Percentiles rank a stretch among this genome's conserved stretches.
phyloP scores from a whole-genome alignment of 2,113 vertebrate genomes.

The Cyrtonyx montezumae region DNA sequence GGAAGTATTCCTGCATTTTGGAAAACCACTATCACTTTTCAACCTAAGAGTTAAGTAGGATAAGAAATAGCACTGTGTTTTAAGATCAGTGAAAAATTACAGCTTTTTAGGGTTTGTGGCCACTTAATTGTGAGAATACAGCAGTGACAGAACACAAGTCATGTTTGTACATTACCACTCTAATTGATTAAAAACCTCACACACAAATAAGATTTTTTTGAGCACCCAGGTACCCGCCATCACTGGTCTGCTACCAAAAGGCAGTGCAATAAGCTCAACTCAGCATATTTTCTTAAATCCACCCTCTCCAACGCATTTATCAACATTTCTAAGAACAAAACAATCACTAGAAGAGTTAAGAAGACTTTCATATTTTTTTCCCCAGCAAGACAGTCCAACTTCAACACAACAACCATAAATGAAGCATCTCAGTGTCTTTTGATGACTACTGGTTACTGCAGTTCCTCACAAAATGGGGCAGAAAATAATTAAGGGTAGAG shows the following conservation, averaged over 20 bases:
- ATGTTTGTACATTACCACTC: not conserved
- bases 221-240: too few species aligned
- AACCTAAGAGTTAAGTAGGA: accelerated
- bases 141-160: accelerated
- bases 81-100: not conserved
- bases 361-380: not conserved
- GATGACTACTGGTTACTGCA: not conserved
- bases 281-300: accelerated
- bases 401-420: accelerated
- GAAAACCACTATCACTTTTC: not conserved
- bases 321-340: not conserved
- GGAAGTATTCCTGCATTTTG: not conserved
- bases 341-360: not conserved
- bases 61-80: not conserved
- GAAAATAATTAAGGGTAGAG: not conserved
- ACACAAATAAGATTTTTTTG: not conserved
- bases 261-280: accelerated
- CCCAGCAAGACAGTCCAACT: not conserved
- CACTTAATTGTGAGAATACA: not conserved
- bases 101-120: not conserved
- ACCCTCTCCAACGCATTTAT: not conserved
- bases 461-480: not conserved
- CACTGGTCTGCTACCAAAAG: not conserved
- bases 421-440: accelerated
- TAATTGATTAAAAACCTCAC: not conserved